Evolutionary conservation across 2,113 vertebrate species (phyloP).

Genomic region (Chrysochloris asiatica): DNA sequence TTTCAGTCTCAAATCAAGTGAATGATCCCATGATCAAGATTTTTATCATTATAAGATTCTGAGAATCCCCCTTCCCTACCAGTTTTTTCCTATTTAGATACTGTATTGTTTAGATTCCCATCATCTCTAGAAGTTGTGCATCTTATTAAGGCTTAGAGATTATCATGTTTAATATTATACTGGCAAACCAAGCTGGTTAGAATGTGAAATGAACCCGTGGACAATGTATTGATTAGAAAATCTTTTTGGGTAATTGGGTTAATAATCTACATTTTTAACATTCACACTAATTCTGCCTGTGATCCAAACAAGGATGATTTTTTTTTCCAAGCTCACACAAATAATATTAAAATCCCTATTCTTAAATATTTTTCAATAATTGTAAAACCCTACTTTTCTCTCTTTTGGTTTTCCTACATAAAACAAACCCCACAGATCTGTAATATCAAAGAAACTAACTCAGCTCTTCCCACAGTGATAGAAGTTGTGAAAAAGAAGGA

Average conservation of each 20-base stretch:
- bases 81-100: neutral
- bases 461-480: neutral
- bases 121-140: neutral
- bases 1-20: neutral
- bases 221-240: neutral
- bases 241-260: neutral
- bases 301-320: neutral
- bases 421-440: neutral
- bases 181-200: neutral
- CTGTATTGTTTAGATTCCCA: neutral
- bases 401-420: neutral
- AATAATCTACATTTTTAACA: neutral
- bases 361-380: no score
- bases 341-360: neutral
- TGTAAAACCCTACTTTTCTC: no score
- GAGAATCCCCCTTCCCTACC: neutral
- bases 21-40: neutral
- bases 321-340: neutral
- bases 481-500: neutral
- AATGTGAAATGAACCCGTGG: neutral
- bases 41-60: slow-evolving; percentile 2
- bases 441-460: slow-evolving; percentile 22
- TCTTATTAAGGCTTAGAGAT: neutral
- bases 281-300: neutral
- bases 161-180: neutral